These are phyloP conservation scores for Rhagium mordax DNA, from an alignment of 2,888 invertebrate genomes.

Conservation along the genomic window DNA sequence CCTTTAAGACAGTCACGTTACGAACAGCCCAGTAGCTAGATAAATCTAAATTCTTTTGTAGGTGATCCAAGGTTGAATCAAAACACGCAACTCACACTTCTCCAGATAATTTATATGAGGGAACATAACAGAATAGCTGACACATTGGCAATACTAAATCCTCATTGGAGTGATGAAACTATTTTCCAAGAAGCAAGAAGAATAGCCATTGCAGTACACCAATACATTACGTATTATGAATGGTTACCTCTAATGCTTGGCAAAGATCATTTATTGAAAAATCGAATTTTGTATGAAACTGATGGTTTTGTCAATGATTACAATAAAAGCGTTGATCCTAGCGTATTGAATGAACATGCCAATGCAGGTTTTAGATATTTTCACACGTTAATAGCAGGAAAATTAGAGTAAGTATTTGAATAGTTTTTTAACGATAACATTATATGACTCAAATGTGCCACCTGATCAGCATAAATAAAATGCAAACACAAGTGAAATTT, in stretches of 20 bases:
- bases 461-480: no score
- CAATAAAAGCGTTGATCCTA: conserved; percentile 57
- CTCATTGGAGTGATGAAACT: conserved; percentile 70
- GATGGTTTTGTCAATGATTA: conserved; percentile 45
- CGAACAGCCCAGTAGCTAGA: no score
- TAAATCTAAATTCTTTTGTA: no score
- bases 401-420: conserved; percentile 62
- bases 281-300: conserved; percentile 31
- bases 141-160: conserved; percentile 67
- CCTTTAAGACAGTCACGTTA: no score
- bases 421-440: no score
- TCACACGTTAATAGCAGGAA: conserved; percentile 66
- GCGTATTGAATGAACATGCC: conserved; percentile 64
- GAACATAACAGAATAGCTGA: conserved; percentile 70
- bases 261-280: conserved; percentile 18
- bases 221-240: conserved; percentile 83
- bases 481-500: no score
- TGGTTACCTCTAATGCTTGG: conserved; percentile 72
- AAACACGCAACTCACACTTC: conserved; percentile 67
- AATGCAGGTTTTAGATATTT: conserved; percentile 67
- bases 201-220: conserved; percentile 70
- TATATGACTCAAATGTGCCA: no score
- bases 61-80: conserved; percentile 68
- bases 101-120: conserved; percentile 68
- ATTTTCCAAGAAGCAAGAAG: conserved; percentile 69